Conservation (phyloP, 2,797 vertebrate species). For the Pantherophis vulpinus region DNA sequence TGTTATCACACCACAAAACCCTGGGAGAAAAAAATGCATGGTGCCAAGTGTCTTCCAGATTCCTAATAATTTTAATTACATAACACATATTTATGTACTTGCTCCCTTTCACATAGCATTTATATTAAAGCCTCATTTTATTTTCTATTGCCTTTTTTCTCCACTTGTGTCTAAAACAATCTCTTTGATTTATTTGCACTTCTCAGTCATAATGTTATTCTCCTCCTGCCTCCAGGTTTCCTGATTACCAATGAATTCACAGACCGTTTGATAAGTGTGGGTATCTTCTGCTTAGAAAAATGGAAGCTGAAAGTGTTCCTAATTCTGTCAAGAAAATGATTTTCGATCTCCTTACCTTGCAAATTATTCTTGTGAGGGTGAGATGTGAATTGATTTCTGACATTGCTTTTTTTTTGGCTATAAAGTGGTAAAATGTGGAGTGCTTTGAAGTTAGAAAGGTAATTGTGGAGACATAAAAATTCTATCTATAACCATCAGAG, state of each 20-base stretch:
- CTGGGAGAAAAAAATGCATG: background rate
- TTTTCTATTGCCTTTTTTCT: conserved; percentile 5
- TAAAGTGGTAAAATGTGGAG: conserved; percentile 64
- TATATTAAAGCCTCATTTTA: background rate
- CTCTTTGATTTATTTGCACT: background rate
- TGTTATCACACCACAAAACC: background rate
- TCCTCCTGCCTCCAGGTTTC: conserved; percentile 18
- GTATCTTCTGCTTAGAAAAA: conserved; percentile 45
- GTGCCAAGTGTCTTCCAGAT: background rate
- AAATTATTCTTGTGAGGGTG: conserved; percentile 61
- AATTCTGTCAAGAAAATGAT: conserved; percentile 69
- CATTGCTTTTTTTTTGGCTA: conserved; percentile 47
- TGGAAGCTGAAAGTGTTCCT: conserved; percentile 59
- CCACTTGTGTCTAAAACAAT: accelerated
- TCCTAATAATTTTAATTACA: background rate
- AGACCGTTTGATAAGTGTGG: conserved; percentile 45
- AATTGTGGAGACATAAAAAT: conserved; percentile 69
- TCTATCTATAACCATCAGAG: conserved; percentile 56
- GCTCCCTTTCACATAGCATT: background rate
- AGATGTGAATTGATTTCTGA: conserved; percentile 65
- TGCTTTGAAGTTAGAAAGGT: conserved; percentile 63
- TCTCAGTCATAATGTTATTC: background rate
- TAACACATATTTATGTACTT: background rate
- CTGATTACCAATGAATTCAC: conserved; percentile 5
- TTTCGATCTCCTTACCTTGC: conserved; percentile 58